Base-by-base conservation (phyloP, 2,113 vertebrate genomes). In the Pedetes capensis region DNA sequence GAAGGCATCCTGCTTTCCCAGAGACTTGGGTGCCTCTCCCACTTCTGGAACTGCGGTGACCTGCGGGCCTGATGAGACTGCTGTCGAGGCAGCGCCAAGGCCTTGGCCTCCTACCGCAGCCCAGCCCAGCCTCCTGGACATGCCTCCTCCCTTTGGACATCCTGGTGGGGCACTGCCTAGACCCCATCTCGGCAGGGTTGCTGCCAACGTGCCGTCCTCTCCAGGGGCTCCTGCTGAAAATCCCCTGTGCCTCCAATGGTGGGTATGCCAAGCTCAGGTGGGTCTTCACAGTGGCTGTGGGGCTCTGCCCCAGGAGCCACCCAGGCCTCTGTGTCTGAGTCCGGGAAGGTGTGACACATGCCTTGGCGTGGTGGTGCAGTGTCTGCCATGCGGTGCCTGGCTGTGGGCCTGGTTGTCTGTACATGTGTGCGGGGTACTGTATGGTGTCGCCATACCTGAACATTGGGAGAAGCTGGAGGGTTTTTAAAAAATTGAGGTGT, bases 351-450 rank as follows among this genome's bases (percentile, higher is more conserved):
- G 1, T 2, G 23, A 18, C 14, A 22, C 27, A 39, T 4, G 3
- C 1, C 2, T 57, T 27, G 1, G 3, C 18, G 1, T 7, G 3
- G 63, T 1, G 22, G 34, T 20, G 8, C 2, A 1, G 47, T 7
- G 72, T 32, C 32, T 4, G 0, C 12, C 4, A 27, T 4, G 27
- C 25, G 63, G 66, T 34, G 42, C 7, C 49, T 22, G 0, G 18
- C 82, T n/a, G 34, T 25, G 59, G 44, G 57, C 53, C 9, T 61
- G 55, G 59, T 5, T 0, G 0, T 34, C 37, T 1, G 39, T 47
- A 71, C 23, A 39, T 47, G 17, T 10, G 4, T 63, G 11, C 37
- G 8, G 17, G 85, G 25, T 75, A 13, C 17, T 29, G 14, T n/a
- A n/a, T n/a, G n/a, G n/a, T n/a, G n/a, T n/a, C n/a, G n/a, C n/a